Conservation (phyloP, 1,140 invertebrate genomes). For the Drosophila persimilis region DNA sequence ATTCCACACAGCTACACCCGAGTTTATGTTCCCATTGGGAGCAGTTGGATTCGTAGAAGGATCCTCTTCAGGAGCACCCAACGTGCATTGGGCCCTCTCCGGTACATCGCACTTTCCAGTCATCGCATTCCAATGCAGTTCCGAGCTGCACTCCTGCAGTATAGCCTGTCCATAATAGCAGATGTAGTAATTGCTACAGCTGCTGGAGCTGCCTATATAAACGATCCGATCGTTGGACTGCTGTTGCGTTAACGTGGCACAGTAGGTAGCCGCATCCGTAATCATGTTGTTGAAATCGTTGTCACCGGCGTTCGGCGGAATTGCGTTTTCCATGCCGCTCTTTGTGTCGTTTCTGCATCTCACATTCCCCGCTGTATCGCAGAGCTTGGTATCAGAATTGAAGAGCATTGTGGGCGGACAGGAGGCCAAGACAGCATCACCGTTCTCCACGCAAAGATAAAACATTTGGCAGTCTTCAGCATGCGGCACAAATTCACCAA, state of each 20-base stretch:
- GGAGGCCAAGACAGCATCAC: slow-evolving; percentile 67
- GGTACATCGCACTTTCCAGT: slow-evolving; percentile 73
- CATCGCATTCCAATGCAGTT: slow-evolving; percentile 75
- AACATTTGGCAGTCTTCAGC: slow-evolving; percentile 68
- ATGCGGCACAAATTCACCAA: slow-evolving; percentile 69
- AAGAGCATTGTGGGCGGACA: slow-evolving; percentile 75
- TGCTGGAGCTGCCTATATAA: slow-evolving; percentile 65
- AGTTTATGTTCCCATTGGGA: slow-evolving; percentile 1
- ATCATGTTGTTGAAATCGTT: slow-evolving; percentile 49
- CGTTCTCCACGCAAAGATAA: slow-evolving; percentile 70
- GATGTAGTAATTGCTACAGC: slow-evolving; percentile 70
- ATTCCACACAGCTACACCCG: slow-evolving; percentile 16
- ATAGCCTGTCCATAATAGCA: slow-evolving; percentile 78
- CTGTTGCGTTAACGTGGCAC: slow-evolving; percentile 41
- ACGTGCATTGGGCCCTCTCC: slow-evolving; percentile 61
- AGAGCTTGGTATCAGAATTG: slow-evolving; percentile 65
- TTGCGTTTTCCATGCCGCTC: not conserved
- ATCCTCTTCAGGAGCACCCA: slow-evolving; percentile 15
- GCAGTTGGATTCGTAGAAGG: not conserved
- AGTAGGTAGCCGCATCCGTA: slow-evolving; percentile 61
- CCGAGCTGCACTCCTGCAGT: slow-evolving; percentile 66
- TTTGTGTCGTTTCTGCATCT: slow-evolving; percentile 47
- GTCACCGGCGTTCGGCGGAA: slow-evolving; percentile 1
- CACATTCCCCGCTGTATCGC: slow-evolving; percentile 65
- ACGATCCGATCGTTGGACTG: slow-evolving; percentile 56